phyloP scores from a whole-genome alignment of 2,797 vertebrate species.

The Myotis vivesi region DNA sequence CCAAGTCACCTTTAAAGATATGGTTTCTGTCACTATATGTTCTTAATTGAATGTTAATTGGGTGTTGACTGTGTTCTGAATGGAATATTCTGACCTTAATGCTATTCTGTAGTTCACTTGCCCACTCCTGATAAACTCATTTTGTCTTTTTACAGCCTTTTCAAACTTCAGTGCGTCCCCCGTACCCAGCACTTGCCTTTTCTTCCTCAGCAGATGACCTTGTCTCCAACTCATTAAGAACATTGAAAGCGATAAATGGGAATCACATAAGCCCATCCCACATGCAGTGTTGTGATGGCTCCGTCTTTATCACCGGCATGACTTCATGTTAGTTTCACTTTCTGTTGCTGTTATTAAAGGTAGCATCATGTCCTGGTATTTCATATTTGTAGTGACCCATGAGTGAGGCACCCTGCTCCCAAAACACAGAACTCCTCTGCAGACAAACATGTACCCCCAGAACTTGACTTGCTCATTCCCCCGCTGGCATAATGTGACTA shows the following conservation, averaged over 20 bases:
- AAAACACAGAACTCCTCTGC: neutral
- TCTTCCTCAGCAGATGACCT: neutral
- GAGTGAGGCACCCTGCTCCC: neutral
- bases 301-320: neutral
- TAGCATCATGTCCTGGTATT: neutral
- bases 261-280: neutral
- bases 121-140: neutral
- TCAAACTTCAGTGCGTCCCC: neutral
- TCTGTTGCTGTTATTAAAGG: neutral
- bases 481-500: neutral
- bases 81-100: neutral
- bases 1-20: neutral
- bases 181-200: neutral
- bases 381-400: neutral
- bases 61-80: neutral
- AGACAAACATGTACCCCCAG: fast-evolving
- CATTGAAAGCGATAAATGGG: neutral
- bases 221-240: neutral
- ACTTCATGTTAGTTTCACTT: neutral
- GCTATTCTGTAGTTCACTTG: neutral
- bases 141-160: neutral
- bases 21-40: neutral
- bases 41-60: neutral
- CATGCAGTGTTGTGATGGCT: neutral
- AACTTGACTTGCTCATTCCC: neutral